Conservation (phyloP, 2,888 invertebrate species). For the Hemithea aestivaria region DNA sequence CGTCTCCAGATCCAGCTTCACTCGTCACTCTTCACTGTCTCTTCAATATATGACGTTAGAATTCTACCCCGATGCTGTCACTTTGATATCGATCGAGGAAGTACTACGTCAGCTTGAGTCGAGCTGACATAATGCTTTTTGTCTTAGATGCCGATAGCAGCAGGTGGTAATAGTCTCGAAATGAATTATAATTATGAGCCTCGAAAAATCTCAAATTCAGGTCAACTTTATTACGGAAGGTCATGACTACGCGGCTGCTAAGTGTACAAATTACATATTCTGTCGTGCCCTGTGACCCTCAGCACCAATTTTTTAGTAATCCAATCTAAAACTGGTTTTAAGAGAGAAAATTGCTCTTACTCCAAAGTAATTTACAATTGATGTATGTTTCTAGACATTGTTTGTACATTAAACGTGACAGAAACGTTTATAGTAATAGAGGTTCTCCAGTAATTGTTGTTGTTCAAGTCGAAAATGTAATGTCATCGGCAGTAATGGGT, state of each 20-base stretch:
- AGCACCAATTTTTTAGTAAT: background rate
- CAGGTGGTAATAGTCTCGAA: constrained; percentile 32
- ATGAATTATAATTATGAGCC: background rate
- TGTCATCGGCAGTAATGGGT: constrained; percentile 74
- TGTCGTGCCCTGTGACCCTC: too few species aligned
- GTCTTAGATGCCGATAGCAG: constrained; percentile 34
- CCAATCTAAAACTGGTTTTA: constrained; percentile 13
- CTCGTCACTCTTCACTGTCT: constrained; percentile 62
- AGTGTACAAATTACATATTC: too few species aligned
- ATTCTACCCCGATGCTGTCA: constrained; percentile 19
- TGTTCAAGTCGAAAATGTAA: constrained; percentile 58
- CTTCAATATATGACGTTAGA: constrained; percentile 52
- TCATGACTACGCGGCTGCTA: too few species aligned
- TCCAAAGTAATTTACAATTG: constrained; percentile 27
- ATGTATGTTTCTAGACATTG: constrained; percentile 46
- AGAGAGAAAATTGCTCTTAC: constrained; percentile 19
- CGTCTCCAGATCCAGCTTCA: constrained; percentile 52
- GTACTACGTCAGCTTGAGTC: constrained; percentile 22
- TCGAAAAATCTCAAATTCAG: background rate
- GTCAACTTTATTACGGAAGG: too few species aligned
- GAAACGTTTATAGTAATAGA: constrained; percentile 69
- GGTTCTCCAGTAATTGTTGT: constrained; percentile 55
- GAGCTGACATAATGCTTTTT: constrained; percentile 46
- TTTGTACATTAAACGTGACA: constrained; percentile 63
- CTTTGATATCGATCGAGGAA: constrained; percentile 31